Evolutionary conservation across 2,888 invertebrate species (phyloP).

Genomic region (Thyatira batis): DNA sequence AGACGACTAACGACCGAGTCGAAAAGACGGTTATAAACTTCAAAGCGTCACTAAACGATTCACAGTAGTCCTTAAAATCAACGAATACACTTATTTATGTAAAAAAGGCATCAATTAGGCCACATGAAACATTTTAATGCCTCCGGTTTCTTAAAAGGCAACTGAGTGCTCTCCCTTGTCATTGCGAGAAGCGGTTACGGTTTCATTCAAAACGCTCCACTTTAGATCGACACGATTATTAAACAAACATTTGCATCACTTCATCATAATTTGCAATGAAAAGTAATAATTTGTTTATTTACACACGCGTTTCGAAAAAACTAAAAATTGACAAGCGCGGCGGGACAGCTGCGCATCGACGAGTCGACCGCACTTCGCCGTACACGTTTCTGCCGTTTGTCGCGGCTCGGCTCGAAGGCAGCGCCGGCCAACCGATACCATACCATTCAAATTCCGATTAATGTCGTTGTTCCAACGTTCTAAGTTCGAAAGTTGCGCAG

Average conservation of each 20-base stretch:
- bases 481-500: slow-evolving; percentile 75
- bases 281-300: slow-evolving; percentile 78
- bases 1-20: slow-evolving; percentile 73
- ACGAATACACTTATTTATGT: slow-evolving; percentile 77
- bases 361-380: slow-evolving; percentile 82
- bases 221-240: slow-evolving; percentile 66
- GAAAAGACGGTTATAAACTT: slow-evolving; percentile 58
- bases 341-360: slow-evolving; percentile 79
- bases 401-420: slow-evolving; percentile 43
- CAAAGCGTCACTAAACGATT: slow-evolving; percentile 74
- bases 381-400: slow-evolving; percentile 78
- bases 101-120: slow-evolving; percentile 73
- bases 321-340: slow-evolving; percentile 74
- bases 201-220: slow-evolving; percentile 73
- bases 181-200: slow-evolving; percentile 81
- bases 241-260: slow-evolving; percentile 78
- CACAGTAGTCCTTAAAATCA: slow-evolving; percentile 77
- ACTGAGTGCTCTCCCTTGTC: slow-evolving; percentile 80
- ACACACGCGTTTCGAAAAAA: slow-evolving; percentile 79
- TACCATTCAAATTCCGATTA: slow-evolving; percentile 70
- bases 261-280: slow-evolving; percentile 70
- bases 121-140: slow-evolving; percentile 80
- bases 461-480: slow-evolving; percentile 64
- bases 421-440: slow-evolving; percentile 46
- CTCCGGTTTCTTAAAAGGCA: slow-evolving; percentile 80